phyloP scores from a whole-genome alignment of 2,797 vertebrate genomes.

The Sebastiscus albofasciatus region DNA sequence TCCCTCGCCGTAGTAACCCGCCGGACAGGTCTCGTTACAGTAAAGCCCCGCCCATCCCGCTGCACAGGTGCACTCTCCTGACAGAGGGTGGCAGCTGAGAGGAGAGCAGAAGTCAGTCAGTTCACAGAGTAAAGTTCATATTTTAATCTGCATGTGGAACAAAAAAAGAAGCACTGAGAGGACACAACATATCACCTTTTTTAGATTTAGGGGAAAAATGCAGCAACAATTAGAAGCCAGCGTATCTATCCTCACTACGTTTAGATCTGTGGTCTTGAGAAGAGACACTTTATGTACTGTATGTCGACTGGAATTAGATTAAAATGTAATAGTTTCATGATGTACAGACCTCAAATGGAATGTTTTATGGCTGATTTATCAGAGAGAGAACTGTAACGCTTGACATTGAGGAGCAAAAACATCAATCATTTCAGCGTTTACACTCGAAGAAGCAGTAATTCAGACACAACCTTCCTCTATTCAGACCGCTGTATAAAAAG shows the following conservation, averaged over 20 bases:
- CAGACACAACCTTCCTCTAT: background rate
- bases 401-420: background rate
- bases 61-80: slow-evolving; percentile 92
- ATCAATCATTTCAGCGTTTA: background rate
- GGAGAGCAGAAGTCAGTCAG: background rate
- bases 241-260: background rate
- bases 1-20: slow-evolving; percentile 88
- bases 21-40: slow-evolving; percentile 93
- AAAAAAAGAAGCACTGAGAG: background rate
- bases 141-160: background rate
- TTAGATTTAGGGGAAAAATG: background rate
- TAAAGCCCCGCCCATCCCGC: slow-evolving; percentile 93
- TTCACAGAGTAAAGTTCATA: background rate
- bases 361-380: background rate
- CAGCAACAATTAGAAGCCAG: background rate
- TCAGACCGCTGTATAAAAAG: background rate
- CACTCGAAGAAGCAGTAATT: background rate
- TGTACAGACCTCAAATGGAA: background rate
- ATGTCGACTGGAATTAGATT: background rate
- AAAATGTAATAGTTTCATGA: background rate
- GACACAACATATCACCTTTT: background rate
- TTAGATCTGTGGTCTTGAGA: background rate
- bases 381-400: background rate
- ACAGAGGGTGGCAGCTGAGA: slow-evolving; percentile 93
- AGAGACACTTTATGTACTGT: background rate